Evolutionary conservation across 2,888 invertebrate genomes (phyloP), one percentile per base, ranked within the genome.

Genomic region (Chloromyia formosa): DNA sequence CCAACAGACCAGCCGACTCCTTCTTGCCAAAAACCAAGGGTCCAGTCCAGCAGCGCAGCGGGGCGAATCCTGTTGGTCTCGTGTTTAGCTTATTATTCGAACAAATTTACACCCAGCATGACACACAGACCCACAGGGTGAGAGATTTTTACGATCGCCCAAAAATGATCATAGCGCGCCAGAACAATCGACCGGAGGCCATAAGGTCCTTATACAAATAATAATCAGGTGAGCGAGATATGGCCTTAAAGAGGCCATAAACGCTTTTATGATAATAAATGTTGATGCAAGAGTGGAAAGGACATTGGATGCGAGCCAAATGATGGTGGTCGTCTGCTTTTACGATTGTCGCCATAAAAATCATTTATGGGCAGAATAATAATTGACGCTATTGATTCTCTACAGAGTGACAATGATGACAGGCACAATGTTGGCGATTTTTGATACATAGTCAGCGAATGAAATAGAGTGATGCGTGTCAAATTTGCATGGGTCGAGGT

Each of bases 41-140:
- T 61, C 61, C 12, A 18, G 35, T 14, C 23, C 27, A 7, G 5
- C 35, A n/a, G 45, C 45, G n/a, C n/a, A 64, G 16, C 16, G 54
- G 35, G 23, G 71, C 40, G 71, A 16, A 53, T 69, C 71, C 22
- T 18, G 45, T 66, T 66, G 49, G 66, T 66, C 66, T 56, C 71
- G 71, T 71, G 71, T 56, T 66, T 66, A 12, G 12, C 16, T 45
- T 71, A 58, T 71, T 73, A 58, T 66, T 53, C 73, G 68, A 60
- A 73, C 73, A 73, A 75, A 75, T 73, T 75, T 75, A 71, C 53
- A 56, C 75, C 45, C 75, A 73, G 75, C 75, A 68, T 73, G 75
- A 73, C 58, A 71, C 35, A n/a, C 27, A 7, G 27, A 40, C 71
- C 71, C 66, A 66, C 66, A 66, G 66, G 66, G 66, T 58, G 22